phyloP scores from a whole-genome alignment of 2,888 invertebrate genomes.

The Argynnis bischoffii region DNA sequence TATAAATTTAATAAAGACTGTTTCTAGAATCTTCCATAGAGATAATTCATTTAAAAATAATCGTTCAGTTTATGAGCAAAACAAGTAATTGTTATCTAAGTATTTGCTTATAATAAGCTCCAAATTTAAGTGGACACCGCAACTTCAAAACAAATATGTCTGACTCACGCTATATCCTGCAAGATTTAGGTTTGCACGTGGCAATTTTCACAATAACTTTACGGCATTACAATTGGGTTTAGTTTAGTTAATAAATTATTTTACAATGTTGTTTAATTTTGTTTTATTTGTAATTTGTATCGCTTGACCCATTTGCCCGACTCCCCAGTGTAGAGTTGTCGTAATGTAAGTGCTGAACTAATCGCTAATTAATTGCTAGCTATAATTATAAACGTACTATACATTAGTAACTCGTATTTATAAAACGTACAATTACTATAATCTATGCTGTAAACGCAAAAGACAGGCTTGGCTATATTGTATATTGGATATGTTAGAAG shows the following conservation, averaged over 20 bases:
- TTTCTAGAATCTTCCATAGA: constrained; percentile 1
- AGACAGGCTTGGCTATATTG: no score
- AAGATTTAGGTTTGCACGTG: constrained; percentile 19
- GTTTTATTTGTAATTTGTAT: constrained; percentile 62
- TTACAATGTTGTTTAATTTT: not conserved
- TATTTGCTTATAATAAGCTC: constrained; percentile 24
- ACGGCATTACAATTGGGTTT: constrained; percentile 24
- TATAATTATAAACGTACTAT: constrained; percentile 1
- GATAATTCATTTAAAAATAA: constrained; percentile 3
- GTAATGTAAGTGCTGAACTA: constrained; percentile 37
- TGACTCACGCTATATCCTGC: constrained; percentile 54
- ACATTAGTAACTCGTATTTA: not conserved
- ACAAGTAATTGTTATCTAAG: constrained; percentile 16
- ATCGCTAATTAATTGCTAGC: constrained; percentile 39
- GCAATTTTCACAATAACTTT: constrained; percentile 7
- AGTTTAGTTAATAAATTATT: constrained; percentile 27
- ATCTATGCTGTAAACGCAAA: no score
- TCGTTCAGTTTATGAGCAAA: not conserved
- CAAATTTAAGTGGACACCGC: constrained; percentile 35
- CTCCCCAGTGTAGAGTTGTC: constrained; percentile 44
- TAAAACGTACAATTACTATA: not conserved
- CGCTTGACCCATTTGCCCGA: constrained; percentile 63
- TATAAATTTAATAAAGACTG: no score
- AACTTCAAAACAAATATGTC: constrained; percentile 45
- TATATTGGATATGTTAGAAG: no score